Conservation (phyloP, 2,113 vertebrate species). For the Dipodomys merriami region DNA sequence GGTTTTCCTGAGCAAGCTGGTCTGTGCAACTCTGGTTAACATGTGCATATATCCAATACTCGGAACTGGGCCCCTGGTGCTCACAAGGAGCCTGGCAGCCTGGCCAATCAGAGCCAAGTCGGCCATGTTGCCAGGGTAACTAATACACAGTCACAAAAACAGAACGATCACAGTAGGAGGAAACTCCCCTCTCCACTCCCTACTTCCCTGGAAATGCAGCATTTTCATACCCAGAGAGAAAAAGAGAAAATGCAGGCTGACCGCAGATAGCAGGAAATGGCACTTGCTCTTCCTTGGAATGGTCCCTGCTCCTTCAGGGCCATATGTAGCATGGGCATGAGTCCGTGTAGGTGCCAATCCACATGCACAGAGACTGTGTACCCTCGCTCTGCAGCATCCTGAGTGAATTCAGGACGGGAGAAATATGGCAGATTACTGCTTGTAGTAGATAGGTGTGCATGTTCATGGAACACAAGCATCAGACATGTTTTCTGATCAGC, state of each 20-base stretch:
- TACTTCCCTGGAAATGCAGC: conserved; percentile 46
- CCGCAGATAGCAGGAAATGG: background rate
- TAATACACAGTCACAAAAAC: conserved; percentile 75
- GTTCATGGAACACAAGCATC: background rate
- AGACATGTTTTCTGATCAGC: background rate
- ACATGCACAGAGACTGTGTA: background rate
- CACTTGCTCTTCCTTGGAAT: background rate
- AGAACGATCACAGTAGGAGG: conserved; percentile 75
- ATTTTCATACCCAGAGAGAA: conserved; percentile 42
- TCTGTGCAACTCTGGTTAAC: conserved; percentile 9
- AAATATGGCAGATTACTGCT: background rate
- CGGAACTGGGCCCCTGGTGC: conserved; percentile 66
- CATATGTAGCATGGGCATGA: rapidly evolving
- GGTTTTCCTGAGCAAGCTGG: conserved; percentile 9
- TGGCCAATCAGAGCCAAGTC: conserved; percentile 73
- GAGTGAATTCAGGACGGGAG: background rate
- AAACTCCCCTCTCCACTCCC: conserved; percentile 28
- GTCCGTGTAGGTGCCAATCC: too few relatives aligned
- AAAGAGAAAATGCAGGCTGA: background rate
- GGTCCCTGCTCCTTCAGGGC: background rate
- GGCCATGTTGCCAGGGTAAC: conserved; percentile 80
- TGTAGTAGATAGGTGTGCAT: background rate
- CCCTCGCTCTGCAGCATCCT: background rate
- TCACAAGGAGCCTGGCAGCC: conserved; percentile 65
- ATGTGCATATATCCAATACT: background rate